Evolutionary conservation across 1,140 invertebrate genomes (phyloP), one percentile per base, ranked within the genome.

Genomic region (Dreissena rostriformis): DNA sequence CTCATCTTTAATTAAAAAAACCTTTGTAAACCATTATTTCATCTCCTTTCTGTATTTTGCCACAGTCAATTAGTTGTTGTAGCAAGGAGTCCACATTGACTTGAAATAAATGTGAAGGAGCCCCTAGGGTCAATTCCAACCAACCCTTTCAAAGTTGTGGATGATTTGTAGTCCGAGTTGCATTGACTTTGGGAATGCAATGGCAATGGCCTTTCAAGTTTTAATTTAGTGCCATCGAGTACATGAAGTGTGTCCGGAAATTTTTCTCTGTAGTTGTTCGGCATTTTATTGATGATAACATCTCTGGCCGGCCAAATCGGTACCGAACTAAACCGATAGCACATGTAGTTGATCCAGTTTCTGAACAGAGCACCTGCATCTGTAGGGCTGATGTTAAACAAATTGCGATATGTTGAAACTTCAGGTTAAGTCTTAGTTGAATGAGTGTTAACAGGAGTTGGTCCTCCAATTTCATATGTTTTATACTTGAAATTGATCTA

Each of bases 151-250:
- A 88, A 70, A 24, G 87, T 88, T n/a, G 76, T 86, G 2, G 51
- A 29, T 5, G 86, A 87, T 22, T 88, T 88, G 52, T 88, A 87
- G 53, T 88, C 84, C 11, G 82, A 85, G 72, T 87, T 87, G 29
- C 39, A 77, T 70, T 88, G 83, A 29, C 75, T 79, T 79, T 86
- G 86, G 15, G 55, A 5, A 22, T 65, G 24, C 49, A 83, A 4
- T 19, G 65, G 53, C n/a, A 22, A 70, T 61, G 79, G 73, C 61
- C 22, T 39, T 85, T 87, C 66, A 39, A 81, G 68, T 49, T 86
- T 86, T 51, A 24, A 52, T 65, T 87, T 79, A 22, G 86, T 87
- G 10, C 78, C 77, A 82, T 87, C 83, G 24, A 87, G 55, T n/a
- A 87, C 85, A 19, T 76, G 63, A 7, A 87, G 17, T 12, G 66